These are phyloP conservation scores for Charina bottae DNA, from an alignment of 2,113 vertebrate genomes.

Conservation along the genomic window DNA sequence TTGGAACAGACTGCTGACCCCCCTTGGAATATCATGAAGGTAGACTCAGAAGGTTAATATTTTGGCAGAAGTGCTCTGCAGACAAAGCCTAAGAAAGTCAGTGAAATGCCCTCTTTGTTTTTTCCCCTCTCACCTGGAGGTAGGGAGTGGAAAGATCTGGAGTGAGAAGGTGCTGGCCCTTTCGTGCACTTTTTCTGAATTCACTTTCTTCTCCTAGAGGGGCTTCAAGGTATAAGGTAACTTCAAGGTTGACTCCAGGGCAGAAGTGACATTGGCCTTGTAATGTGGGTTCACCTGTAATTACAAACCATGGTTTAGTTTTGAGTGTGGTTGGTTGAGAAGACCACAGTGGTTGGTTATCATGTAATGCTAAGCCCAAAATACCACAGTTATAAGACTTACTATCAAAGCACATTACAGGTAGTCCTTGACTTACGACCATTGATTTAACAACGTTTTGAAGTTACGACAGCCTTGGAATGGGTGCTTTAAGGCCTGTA, in stretches of 20 bases:
- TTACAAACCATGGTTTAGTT: neutral
- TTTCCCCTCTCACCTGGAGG: neutral
- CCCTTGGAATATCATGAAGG: too few species aligned
- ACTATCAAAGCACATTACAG: neutral
- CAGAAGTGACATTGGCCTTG: neutral
- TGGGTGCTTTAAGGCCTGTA: too few species aligned
- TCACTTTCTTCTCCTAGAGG: neutral
- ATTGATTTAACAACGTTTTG: too few species aligned
- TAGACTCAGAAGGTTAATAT: too few species aligned
- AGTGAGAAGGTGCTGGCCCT: neutral
- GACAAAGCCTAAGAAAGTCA: neutral
- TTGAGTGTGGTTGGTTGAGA: neutral
- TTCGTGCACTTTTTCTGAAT: neutral
- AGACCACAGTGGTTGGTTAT: neutral
- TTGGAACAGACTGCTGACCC: neutral
- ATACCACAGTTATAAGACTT: neutral
- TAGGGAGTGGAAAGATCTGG: neutral
- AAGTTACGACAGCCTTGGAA: too few species aligned
- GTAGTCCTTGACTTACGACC: too few species aligned
- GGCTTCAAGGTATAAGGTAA: neutral
- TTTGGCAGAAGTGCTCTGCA: neutral
- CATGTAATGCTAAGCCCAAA: neutral
- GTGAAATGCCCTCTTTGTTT: neutral
- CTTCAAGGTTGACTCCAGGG: neutral
- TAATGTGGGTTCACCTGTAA: neutral